Conservation (phyloP, 1,140 invertebrate species). For the Lamellibrachia luymesi region DNA sequence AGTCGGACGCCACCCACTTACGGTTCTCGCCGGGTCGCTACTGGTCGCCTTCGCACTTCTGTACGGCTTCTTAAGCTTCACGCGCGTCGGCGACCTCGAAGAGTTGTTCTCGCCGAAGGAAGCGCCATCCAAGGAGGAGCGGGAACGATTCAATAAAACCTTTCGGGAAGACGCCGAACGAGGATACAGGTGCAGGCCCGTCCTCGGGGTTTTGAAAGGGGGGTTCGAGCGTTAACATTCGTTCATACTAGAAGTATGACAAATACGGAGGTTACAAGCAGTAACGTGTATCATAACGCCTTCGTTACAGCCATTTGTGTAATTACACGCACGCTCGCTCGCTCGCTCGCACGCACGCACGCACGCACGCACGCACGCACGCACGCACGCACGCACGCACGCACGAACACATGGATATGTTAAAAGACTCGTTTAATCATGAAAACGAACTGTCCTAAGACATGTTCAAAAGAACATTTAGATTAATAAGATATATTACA, state of each 20-base stretch:
- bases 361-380: constrained; percentile 26
- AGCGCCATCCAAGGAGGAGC: neutral
- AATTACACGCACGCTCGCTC: constrained; percentile 10
- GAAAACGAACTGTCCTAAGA: no score
- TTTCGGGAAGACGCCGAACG: neutral
- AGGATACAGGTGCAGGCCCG: neutral
- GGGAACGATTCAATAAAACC: neutral
- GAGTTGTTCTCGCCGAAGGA: neutral
- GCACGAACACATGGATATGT: neutral
- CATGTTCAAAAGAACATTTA: no score
- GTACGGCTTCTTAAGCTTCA: neutral
- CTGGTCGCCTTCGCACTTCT: neutral
- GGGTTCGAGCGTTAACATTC: no score
- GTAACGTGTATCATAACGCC: neutral
- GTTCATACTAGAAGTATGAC: no score
- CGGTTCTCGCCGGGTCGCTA: neutral
- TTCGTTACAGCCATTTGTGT: neutral
- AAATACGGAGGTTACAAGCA: no score
- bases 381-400: constrained; percentile 25
- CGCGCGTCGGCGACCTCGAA: neutral
- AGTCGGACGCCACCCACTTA: neutral
- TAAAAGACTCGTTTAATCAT: no score
- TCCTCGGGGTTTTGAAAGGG: no score
- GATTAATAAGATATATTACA: neutral
- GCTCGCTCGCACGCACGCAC: constrained; percentile 27